These are phyloP conservation scores for Minunthozetes semirufus DNA, from an alignment of 2,888 invertebrate species.

Conservation along the genomic window DNA sequence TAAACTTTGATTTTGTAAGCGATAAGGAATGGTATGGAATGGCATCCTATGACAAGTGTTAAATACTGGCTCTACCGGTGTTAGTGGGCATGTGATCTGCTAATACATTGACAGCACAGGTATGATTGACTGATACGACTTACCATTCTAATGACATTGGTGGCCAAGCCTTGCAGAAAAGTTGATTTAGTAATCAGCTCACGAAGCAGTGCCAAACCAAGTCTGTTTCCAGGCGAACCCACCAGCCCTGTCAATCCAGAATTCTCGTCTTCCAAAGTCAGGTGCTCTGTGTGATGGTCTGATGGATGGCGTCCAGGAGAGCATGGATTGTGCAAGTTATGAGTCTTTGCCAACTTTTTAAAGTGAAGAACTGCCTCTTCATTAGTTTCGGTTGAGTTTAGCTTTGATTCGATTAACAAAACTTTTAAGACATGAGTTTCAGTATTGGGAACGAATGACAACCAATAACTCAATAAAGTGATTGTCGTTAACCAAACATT, in stretches of 20 bases:
- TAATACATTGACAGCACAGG: too few species aligned
- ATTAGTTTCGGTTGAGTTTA: background rate
- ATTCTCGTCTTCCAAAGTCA: constrained; percentile 4
- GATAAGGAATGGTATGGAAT: background rate
- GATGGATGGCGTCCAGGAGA: background rate
- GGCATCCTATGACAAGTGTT: too few species aligned
- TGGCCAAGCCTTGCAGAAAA: background rate
- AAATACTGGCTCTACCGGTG: too few species aligned
- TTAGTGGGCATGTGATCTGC: background rate
- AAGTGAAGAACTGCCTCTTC: constrained; percentile 1
- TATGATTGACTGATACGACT: background rate
- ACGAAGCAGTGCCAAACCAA: constrained; percentile 10
- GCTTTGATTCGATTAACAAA: background rate
- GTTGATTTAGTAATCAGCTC: constrained; percentile 25
- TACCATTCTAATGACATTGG: constrained; percentile 12
- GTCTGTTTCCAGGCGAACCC: constrained; percentile 7
- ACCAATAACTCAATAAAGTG: background rate
- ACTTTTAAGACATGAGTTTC: background rate
- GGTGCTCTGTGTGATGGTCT: background rate
- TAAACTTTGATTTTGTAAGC: background rate
- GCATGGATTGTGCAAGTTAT: constrained; percentile 14
- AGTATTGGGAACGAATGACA: background rate
- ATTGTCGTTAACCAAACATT: background rate
- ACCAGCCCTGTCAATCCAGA: background rate
- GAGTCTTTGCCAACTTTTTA: background rate